These are phyloP conservation scores for Pachyuromys duprasi DNA, from an alignment of 2,797 vertebrate genomes.

Conservation along the genomic window DNA sequence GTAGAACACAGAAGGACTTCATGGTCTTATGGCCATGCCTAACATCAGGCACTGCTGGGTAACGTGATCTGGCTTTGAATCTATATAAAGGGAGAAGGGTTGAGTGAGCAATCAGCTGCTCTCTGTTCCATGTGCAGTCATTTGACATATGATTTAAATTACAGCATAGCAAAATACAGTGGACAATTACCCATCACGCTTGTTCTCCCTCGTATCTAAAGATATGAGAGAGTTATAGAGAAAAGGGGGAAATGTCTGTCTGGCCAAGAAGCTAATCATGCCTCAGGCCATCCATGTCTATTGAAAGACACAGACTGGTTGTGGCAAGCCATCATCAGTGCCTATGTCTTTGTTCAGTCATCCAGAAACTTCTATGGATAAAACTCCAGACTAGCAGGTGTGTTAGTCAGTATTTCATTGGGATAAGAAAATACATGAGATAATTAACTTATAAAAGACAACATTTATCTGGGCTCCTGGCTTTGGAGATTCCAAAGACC, in stretches of 20 bases:
- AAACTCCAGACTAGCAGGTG: neutral
- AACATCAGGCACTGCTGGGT: neutral
- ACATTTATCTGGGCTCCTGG: neutral
- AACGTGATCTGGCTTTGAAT: neutral
- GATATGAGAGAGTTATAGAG: neutral
- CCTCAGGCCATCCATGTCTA: neutral
- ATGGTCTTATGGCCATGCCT: neutral
- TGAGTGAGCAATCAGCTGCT: neutral
- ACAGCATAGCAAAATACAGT: neutral
- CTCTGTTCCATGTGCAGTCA: neutral
- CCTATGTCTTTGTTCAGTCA: neutral
- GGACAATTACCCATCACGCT: neutral
- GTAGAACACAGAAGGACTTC: neutral
- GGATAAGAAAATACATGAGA: neutral
- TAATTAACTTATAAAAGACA: neutral
- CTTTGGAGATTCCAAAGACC: neutral
- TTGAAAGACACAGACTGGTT: neutral
- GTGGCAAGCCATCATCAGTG: neutral
- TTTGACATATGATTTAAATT: constrained; percentile 10
- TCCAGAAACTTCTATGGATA: neutral
- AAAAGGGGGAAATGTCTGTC: neutral
- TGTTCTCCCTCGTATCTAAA: neutral
- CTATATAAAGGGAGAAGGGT: neutral
- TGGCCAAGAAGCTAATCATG: neutral
- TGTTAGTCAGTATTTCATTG: neutral